These are phyloP conservation scores for Regulus satrapa DNA, from an alignment of 2,113 vertebrate genomes.

Conservation along the genomic window DNA sequence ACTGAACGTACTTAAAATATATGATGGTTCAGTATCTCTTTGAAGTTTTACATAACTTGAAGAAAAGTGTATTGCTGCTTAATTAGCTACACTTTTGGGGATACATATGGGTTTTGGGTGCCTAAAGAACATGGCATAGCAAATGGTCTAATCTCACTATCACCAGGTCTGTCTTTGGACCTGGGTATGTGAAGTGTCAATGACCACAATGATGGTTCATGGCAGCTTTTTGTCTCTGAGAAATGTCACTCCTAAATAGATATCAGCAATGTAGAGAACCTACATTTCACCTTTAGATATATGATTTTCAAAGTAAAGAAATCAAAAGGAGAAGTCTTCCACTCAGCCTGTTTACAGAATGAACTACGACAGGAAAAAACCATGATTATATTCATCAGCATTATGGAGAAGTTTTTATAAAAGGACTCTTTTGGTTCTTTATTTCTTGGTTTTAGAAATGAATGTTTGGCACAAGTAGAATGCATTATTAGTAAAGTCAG, in stretches of 20 bases:
- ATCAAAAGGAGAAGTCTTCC: neutral
- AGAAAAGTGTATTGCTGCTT: neutral
- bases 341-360: neutral
- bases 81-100: neutral
- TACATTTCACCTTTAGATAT: neutral
- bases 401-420: neutral
- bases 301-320: neutral
- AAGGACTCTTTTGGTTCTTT: neutral
- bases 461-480: neutral
- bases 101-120: neutral
- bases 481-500: neutral
- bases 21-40: neutral
- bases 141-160: neutral
- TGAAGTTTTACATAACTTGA: neutral
- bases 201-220: neutral
- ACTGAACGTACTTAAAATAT: neutral
- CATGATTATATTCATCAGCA: neutral
- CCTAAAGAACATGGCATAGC: neutral
- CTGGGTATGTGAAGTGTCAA: neutral
- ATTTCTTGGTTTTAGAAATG: neutral
- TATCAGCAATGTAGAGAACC: neutral
- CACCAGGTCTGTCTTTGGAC: neutral
- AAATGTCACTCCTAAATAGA: neutral
- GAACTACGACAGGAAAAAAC: neutral
- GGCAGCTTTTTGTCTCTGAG: neutral